Percentiles rank a stretch among this genome's conserved stretches.
Conservation (phyloP, 35 echinoderm and acorn worm genomes). For the Anneissia japonica region DNA sequence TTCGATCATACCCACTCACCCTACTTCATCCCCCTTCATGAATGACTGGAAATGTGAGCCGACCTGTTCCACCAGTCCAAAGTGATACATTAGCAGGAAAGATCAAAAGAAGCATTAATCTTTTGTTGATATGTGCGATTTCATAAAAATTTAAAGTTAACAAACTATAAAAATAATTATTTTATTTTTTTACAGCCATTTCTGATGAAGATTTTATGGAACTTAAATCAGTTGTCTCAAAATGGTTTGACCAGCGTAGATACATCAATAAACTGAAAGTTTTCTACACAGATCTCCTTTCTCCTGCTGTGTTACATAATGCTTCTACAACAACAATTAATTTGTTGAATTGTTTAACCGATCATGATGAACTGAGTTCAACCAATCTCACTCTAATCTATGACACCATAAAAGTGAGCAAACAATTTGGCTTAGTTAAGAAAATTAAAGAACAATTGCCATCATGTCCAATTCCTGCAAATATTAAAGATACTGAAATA, state of each 20-base stretch:
- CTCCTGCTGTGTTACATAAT: not conserved
- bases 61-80: no score
- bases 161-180: no score
- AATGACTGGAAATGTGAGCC: no score
- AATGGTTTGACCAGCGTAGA: not conserved
- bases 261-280: not conserved
- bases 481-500: no score
- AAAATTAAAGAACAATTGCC: not conserved
- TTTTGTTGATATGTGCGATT: no score
- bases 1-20: no score
- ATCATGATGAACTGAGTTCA: not conserved
- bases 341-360: not conserved
- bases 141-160: no score
- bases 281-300: not conserved
- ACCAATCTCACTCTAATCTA: not conserved
- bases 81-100: no score
- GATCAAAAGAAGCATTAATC: no score
- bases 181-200: not conserved
- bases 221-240: not conserved
- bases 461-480: not conserved
- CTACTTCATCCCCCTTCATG: no score
- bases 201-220: not conserved
- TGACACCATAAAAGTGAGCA: not conserved
- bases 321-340: not conserved
- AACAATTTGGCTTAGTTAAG: not conserved